Conservation (phyloP, 2,113 vertebrate species). For the Sterrhoptilus dennistouni region DNA sequence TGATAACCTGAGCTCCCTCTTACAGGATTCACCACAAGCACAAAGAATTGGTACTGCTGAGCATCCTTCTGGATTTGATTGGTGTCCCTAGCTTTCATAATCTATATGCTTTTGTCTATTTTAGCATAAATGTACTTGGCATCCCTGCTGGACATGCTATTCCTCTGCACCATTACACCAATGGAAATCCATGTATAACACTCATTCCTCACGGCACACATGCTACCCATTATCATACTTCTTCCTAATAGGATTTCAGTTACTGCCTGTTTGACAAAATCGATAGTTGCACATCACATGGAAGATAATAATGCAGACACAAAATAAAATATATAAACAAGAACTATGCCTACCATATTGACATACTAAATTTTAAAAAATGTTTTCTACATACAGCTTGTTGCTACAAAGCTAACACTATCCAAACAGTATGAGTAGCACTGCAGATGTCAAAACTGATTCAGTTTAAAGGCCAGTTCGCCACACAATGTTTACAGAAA, state of each 20-base stretch:
- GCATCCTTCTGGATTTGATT: neutral
- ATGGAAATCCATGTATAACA: neutral
- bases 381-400: neutral
- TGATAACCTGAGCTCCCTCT: neutral
- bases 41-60: neutral
- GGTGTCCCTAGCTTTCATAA: neutral
- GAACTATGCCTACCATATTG: neutral
- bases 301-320: neutral
- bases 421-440: neutral
- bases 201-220: neutral
- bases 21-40: neutral
- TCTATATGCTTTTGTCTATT: neutral
- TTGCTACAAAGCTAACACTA: neutral
- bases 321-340: conserved; percentile 11
- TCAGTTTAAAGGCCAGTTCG: neutral
- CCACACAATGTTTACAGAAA: neutral
- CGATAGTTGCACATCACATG: neutral
- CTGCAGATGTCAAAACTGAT: neutral
- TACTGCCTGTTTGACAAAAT: neutral
- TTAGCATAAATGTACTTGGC: neutral
- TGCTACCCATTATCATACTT: neutral
- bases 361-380: neutral
- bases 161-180: neutral
- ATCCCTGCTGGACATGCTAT: neutral
- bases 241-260: neutral